These are phyloP conservation scores for Crocidura indochinensis DNA, from an alignment of 2,797 vertebrate genomes.

Conservation along the genomic window DNA sequence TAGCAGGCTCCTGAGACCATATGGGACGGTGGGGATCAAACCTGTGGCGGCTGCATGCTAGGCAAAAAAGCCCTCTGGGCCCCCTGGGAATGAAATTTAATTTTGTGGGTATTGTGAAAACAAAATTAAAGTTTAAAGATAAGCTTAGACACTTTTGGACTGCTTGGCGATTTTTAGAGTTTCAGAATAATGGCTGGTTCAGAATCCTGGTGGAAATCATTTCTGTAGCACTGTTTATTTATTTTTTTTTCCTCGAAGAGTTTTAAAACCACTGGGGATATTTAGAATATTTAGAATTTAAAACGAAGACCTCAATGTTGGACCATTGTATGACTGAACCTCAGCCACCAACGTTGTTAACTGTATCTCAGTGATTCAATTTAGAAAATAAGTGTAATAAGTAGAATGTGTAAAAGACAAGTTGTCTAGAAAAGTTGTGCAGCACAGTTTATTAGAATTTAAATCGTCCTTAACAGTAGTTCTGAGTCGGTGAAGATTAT, in stretches of 20 bases:
- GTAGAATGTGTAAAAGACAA: conserved; percentile 51
- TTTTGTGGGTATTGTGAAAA: conserved; percentile 49
- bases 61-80: no score
- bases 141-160: conserved; percentile 13
- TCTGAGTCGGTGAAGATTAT: conserved; percentile 50
- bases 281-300: background rate
- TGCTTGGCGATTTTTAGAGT: conserved; percentile 44
- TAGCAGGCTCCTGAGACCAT: no score
- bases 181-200: conserved; percentile 21
- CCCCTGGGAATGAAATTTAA: background rate
- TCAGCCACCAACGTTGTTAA: no score
- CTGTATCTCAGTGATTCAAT: no score
- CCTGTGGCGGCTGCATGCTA: no score
- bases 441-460: conserved; percentile 42
- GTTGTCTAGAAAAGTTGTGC: conserved; percentile 49
- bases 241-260: conserved; percentile 54
- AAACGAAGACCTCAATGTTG: no score
- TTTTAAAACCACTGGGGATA: conserved; percentile 47
- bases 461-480: conserved; percentile 42
- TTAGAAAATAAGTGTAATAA: no score
- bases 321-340: no score
- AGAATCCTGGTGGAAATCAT: conserved; percentile 55
- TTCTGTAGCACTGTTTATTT: conserved; percentile 62
- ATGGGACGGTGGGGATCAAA: no score
- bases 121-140: conserved; percentile 38